Evolutionary conservation across 2,797 vertebrate species (phyloP).

Genomic region (Xenentodon cancila): DNA sequence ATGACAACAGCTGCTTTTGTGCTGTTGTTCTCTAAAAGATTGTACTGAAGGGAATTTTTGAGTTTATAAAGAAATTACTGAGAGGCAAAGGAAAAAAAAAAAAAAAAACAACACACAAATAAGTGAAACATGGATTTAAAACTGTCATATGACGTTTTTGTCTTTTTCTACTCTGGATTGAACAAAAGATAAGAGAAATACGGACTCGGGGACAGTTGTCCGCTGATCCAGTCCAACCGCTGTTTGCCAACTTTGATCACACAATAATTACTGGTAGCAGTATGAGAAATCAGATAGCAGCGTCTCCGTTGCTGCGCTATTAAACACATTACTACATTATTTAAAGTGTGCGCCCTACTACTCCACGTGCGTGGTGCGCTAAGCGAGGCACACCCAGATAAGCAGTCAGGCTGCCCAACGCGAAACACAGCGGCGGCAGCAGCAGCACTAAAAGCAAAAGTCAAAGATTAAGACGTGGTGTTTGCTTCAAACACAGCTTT

Average conservation of each 20-base stretch:
- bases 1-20: conserved; percentile 31
- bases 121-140: too few relatives aligned
- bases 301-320: conserved; percentile 88
- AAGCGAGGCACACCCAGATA: conserved; percentile 89
- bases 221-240: conserved; percentile 60
- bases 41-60: conserved; percentile 18
- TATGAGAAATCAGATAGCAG: conserved; percentile 85
- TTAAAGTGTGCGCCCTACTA: conserved; percentile 86
- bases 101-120: not conserved
- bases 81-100: not conserved
- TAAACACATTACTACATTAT: conserved; percentile 88
- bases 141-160: not conserved
- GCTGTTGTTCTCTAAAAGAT: not conserved
- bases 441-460: conserved; percentile 65
- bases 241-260: conserved; percentile 80
- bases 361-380: conserved; percentile 84
- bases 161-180: conserved; percentile 14
- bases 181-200: conserved; percentile 32
- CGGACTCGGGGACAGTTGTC: conserved; percentile 36
- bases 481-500: conserved; percentile 81
- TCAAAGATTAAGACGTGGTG: conserved; percentile 78
- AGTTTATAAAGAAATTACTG: conserved; percentile 16
- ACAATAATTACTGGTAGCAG: conserved; percentile 84
- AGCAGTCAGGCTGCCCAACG: conserved; percentile 82
- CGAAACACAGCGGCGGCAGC: conserved; percentile 41